Percentiles rank a stretch among this genome's conserved stretches.
Evolutionary conservation across 2,888 invertebrate species (phyloP).

Genomic region (Calameuta pallipes): DNA sequence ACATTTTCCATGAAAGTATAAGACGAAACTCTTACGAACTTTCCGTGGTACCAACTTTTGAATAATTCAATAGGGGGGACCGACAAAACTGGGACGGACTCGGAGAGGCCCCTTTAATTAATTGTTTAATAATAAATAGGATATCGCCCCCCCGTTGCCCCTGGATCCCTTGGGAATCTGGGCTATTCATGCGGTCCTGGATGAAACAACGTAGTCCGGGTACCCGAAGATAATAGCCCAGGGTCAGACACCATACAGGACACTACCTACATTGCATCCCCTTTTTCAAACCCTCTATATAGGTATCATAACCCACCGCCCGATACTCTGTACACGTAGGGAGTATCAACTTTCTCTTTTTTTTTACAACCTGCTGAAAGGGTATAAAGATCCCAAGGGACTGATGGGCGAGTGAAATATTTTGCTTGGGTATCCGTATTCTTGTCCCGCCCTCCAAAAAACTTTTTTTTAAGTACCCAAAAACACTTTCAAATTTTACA

Average conservation of each 20-base stretch:
- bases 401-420: too few species aligned
- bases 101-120: conserved; percentile 40
- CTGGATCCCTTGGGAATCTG: conserved; percentile 38
- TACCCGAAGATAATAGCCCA: conserved; percentile 11
- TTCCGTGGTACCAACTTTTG: background rate
- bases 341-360: background rate
- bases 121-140: conserved; percentile 47
- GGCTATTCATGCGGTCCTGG: conserved; percentile 47
- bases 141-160: conserved; percentile 9
- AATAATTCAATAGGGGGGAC: conserved; percentile 15
- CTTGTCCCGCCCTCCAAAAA: too few species aligned
- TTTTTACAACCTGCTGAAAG: background rate
- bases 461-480: too few species aligned
- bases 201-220: conserved; percentile 20
- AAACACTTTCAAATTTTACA: too few species aligned
- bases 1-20: too few species aligned
- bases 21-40: too few species aligned
- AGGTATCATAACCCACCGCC: too few species aligned
- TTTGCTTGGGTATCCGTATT: too few species aligned
- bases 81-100: conserved; percentile 24
- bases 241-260: conserved; percentile 13
- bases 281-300: conserved; percentile 1
- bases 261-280: background rate
- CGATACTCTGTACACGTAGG: too few species aligned
- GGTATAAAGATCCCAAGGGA: too few species aligned